Evolutionary conservation across 2,113 vertebrate genomes (phyloP), one percentile per base, ranked within the genome.

Genomic region (Osmerus mordax): DNA sequence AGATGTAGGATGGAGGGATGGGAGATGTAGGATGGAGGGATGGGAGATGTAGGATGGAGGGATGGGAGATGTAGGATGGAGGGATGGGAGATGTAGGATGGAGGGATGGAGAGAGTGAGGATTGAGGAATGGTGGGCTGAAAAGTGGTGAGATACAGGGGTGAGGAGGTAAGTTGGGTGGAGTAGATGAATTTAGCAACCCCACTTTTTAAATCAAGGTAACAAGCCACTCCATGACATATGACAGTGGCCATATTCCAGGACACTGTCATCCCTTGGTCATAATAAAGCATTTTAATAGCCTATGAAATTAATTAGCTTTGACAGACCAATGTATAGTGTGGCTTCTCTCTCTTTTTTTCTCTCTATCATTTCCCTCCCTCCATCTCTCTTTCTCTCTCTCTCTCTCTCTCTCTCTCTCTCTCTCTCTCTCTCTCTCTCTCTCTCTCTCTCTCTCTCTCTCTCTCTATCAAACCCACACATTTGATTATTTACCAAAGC

Each of bases 401-500:
- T 28, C 0, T 8, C 15, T 28, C 19, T 28, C 41, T 54, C 65
- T 21, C 32, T 47, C 19, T 13, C 18, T 51, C 65, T 23, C 4
- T 54, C 65, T 54, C 8, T 65, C 18, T 60, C 58, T 60, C 52
- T 36, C 55, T 52, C 4, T 55, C 0, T 32, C 54, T 52, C 23
- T 0, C 58, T 23, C 23, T 0, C 58, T 23, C 23, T 0, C 58
- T 23, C 23, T 0, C 58, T 60, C 58, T 60, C 52, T 36, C 55
- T 52, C 4, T 55, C 0, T 32, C 54, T 52, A 41, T 70, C 60
- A 18, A 9, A 23, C 32, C 16, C 29, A 13, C 21, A 32, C 71
- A 65, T 69, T 67, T 56, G 28, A 80, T 84, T 75, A 74, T 19
- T 74, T 63, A 77, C 59, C 28, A 58, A 65, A 63, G 51, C 29